Evolutionary conservation across 2,797 vertebrate genomes (phyloP).

Genomic region (Dendrocincla tyrannina): DNA sequence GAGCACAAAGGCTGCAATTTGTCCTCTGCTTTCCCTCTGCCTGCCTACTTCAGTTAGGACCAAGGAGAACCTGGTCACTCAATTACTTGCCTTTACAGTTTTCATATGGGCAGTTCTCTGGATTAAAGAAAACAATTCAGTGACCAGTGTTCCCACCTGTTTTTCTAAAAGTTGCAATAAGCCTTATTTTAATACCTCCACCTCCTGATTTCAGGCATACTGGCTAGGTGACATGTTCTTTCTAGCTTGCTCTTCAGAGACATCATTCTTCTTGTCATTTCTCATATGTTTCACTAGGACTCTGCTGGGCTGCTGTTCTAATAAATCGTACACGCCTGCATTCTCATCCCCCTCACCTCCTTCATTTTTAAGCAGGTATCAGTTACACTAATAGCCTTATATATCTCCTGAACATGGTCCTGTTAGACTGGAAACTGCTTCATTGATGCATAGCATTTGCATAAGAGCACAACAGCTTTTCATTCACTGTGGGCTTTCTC

Average conservation of each 20-base stretch:
- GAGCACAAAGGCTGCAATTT: background rate
- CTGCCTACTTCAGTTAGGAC: background rate
- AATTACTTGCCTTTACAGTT: background rate
- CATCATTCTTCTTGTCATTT: constrained; percentile 9
- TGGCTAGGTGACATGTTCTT: background rate
- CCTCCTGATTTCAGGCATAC: background rate
- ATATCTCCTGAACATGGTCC: constrained; percentile 45
- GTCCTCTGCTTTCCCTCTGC: background rate
- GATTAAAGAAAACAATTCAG: background rate
- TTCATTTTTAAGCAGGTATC: constrained; percentile 33
- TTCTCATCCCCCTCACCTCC: background rate
- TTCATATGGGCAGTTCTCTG: background rate
- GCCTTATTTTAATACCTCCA: background rate
- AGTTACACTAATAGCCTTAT: constrained; percentile 16
- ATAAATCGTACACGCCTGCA: background rate
- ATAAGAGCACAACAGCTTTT: constrained; percentile 30
- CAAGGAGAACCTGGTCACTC: background rate
- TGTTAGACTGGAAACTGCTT: constrained; percentile 17
- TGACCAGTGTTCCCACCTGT: background rate
- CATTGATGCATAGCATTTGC: constrained; percentile 15
- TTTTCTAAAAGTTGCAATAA: background rate
- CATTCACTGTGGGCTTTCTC: background rate
- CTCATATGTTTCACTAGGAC: background rate
- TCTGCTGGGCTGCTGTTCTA: background rate
- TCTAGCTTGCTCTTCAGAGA: background rate